Percentiles rank a stretch among this genome's conserved stretches.
Evolutionary conservation across 2,888 invertebrate species (phyloP).

Genomic region (Platycnemis pennipes): DNA sequence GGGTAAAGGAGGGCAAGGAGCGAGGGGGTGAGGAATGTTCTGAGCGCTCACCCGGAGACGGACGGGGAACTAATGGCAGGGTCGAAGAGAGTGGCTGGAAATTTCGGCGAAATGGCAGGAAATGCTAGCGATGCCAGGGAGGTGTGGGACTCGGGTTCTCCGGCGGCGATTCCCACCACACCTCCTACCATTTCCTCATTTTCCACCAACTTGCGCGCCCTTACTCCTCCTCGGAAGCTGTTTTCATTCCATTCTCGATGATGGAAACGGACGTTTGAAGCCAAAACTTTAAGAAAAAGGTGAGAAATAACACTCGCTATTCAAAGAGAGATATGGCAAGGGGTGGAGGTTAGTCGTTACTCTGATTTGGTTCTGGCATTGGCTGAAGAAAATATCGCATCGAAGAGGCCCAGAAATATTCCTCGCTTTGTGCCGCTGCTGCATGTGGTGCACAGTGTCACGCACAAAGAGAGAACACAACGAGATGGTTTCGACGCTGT

Average conservation of each 20-base stretch:
- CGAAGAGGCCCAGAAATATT: no score
- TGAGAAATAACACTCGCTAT: no score
- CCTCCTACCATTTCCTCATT: not conserved
- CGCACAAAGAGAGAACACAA: no score
- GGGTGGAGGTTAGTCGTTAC: no score
- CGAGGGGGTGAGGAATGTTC: not conserved
- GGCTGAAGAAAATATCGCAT: no score
- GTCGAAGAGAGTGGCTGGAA: not conserved
- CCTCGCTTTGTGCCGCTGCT: no score
- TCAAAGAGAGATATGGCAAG: no score
- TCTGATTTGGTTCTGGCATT: no score
- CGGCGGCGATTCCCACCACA: not conserved
- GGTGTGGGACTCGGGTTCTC: not conserved
- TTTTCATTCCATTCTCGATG: not conserved
- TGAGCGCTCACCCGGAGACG: not conserved
- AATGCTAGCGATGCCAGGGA: not conserved
- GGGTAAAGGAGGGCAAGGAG: not conserved
- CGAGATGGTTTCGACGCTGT: no score
- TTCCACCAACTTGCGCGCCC: not conserved
- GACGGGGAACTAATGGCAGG: constrained; percentile 9
- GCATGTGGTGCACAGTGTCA: no score
- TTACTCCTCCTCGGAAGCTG: not conserved
- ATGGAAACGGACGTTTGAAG: not conserved
- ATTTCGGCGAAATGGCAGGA: not conserved
- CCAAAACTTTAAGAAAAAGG: not conserved